Percentiles rank a stretch among this genome's conserved stretches.
Evolutionary conservation across 1,140 invertebrate genomes (phyloP).

Genomic region (Mya arenaria): DNA sequence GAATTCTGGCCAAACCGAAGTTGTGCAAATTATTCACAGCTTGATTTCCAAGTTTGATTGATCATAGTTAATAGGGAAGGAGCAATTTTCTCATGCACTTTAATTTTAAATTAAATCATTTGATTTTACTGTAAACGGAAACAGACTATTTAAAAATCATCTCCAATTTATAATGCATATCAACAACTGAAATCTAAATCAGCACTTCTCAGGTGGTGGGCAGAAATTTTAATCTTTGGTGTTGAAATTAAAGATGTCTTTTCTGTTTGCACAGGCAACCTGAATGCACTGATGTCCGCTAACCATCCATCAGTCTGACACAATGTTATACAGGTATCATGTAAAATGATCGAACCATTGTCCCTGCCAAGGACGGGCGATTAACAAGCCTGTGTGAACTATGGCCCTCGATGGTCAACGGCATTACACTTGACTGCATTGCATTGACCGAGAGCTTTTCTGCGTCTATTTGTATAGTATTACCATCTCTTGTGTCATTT

Average conservation of each 20-base stretch:
- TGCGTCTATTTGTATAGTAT: not conserved
- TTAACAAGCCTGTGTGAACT: not conserved
- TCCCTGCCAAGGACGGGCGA: not conserved
- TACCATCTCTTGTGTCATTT: not conserved
- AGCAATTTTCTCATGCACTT: conserved; percentile 4
- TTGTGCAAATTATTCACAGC: too few relatives aligned
- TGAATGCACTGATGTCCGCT: not conserved
- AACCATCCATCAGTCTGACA: not conserved
- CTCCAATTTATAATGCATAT: not conserved
- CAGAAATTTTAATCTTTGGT: not conserved
- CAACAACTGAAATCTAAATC: not conserved
- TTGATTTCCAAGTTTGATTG: too few relatives aligned
- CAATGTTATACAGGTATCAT: not conserved
- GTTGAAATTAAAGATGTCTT: not conserved
- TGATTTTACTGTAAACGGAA: too few relatives aligned
- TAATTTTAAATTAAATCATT: too few relatives aligned
- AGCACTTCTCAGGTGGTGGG: not conserved
- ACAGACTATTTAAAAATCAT: not conserved
- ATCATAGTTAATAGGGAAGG: too few relatives aligned
- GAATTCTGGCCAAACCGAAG: too few relatives aligned
- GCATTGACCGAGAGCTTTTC: not conserved
- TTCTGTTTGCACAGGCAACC: not conserved
- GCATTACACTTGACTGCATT: not conserved
- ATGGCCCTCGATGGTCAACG: not conserved
- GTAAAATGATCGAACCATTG: not conserved